Percentiles rank a stretch among this genome's conserved stretches.
phyloP scores from a whole-genome alignment of 2,113 vertebrate species.

The Meriones unguiculatus region DNA sequence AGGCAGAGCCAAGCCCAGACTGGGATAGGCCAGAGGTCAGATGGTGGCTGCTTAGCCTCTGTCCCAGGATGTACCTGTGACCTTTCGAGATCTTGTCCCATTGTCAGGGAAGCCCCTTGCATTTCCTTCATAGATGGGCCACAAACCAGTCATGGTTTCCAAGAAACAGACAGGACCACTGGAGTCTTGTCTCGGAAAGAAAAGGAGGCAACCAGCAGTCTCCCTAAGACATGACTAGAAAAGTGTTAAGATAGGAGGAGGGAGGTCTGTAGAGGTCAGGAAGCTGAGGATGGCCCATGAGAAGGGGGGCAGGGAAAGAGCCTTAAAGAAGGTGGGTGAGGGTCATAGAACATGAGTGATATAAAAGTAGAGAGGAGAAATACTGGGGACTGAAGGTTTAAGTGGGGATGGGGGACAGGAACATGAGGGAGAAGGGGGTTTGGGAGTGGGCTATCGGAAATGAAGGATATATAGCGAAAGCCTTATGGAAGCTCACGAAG shows the following conservation, averaged over 20 bases:
- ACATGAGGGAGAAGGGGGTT: background rate
- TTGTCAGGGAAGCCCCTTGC: background rate
- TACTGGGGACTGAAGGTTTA: background rate
- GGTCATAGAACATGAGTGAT: background rate
- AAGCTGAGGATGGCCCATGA: no score
- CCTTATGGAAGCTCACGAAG: background rate
- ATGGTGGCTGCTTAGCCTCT: fast-evolving
- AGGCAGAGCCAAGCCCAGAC: background rate
- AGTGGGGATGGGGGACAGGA: background rate
- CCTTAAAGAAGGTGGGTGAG: background rate
- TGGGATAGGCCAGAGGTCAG: background rate
- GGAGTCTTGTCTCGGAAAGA: background rate
- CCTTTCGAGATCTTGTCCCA: background rate
- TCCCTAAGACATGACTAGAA: background rate
- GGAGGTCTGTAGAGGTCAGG: background rate
- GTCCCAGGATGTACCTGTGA: no score
- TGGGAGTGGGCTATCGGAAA: background rate
- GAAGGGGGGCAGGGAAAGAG: no score
- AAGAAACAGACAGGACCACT: background rate
- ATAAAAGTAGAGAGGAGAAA: background rate
- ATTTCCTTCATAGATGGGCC: background rate
- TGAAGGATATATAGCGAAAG: background rate
- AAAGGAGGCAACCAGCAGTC: no score
- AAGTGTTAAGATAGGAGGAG: background rate
- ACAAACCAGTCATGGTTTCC: background rate